Evolutionary conservation across 2,113 vertebrate species (phyloP), one percentile per base, ranked within the genome.

Genomic region (Antennarius striatus): DNA sequence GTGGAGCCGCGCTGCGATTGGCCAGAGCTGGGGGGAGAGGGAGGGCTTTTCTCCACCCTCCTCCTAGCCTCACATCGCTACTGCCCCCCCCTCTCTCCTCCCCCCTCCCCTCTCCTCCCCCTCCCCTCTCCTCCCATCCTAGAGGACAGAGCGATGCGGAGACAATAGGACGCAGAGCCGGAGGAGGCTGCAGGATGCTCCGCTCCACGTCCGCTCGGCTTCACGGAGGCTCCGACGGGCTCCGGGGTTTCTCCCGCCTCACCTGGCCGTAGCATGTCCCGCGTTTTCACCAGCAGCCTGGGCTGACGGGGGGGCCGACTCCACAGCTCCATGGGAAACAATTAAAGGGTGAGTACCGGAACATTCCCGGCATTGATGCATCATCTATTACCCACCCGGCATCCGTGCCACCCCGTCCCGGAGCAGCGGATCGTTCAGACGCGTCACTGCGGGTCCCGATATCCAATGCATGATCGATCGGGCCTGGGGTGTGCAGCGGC

Each of bases 141-240:
- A 22, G 85, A 84, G 84, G 79, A 81, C 89, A 50, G 72, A 84
- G 81, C 79, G 85, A 84, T 84, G 86, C 86, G 71, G 87, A 90
- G 89, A 92, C 91, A 91, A 91, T 89, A 92, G 88, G 74, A 86
- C 80, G 78, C 84, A 76, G 70, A 83, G 69, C 56, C 51, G 51
- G 60, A 81, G 68, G 73, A 81, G 64, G 73, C 54, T 70, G 71
- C 71, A 69, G 83, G 83, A 90, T 87, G 83, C 80, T 63, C 47
- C 48, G 75, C 71, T 57, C 12, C 62, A 55, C 75, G 64, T 54
- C 71, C 68, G 42, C 65, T 65, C 79, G 46, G 82, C 32, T 73
- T 51, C 63, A 63, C 62, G 45, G 65, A 83, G 64, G 63, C 58
- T 68, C 46, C 75, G 29, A 63, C 0, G 59, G 14, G 57, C 11